Conservation (phyloP, 2,113 vertebrate genomes). For the Rhombomys opimus region DNA sequence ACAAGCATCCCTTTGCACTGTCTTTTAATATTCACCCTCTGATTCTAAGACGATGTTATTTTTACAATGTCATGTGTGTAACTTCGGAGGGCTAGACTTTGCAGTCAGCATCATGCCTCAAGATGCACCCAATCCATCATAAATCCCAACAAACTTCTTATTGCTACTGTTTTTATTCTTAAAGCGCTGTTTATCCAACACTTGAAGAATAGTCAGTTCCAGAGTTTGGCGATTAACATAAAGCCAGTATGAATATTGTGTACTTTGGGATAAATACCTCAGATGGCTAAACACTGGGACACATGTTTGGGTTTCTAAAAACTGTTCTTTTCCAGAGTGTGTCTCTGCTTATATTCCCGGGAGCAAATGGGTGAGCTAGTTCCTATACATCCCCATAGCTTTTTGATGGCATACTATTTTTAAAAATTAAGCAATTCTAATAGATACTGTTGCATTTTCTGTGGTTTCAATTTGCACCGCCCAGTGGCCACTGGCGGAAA, state of each 20-base stretch:
- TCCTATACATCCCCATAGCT: background rate
- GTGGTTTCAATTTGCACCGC: background rate
- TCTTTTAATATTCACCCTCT: background rate
- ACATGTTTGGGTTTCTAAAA: background rate
- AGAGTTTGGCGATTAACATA: background rate
- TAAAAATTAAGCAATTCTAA: background rate
- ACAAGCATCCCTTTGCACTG: background rate
- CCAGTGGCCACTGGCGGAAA: background rate
- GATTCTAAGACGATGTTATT: background rate
- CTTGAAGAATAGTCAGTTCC: background rate
- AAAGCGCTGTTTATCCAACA: background rate
- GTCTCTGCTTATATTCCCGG: background rate
- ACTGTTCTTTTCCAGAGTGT: background rate
- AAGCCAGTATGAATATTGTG: background rate
- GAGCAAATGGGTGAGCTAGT: background rate
- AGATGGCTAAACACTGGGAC: background rate
- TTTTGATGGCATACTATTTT: background rate
- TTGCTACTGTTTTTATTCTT: background rate
- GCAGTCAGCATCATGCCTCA: background rate
- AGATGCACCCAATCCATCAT: background rate
- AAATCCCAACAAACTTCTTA: background rate
- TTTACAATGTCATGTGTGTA: background rate
- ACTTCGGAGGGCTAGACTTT: background rate
- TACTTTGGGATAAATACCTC: background rate
- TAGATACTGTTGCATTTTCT: background rate